Evolutionary conservation across 2,888 invertebrate genomes (phyloP), one percentile per base, ranked within the genome.

Genomic region (Coelinius sp.): DNA sequence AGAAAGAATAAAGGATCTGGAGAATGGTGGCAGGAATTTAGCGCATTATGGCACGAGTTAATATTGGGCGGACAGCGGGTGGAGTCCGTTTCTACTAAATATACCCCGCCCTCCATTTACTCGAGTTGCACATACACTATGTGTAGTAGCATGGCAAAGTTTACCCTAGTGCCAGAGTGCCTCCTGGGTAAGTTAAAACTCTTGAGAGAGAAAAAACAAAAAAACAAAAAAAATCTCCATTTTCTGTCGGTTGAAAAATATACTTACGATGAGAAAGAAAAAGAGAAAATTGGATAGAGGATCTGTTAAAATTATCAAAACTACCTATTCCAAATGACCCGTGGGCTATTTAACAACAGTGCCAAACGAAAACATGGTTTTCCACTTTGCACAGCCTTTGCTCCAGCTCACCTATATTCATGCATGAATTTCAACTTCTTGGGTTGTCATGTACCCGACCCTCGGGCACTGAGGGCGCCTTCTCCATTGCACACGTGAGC

Each of bases 21-120:
- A 77, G 79, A 67, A 68, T 77, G 80, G 81, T 80, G 79, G 80
- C 81, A 80, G 81, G 81, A 84, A 83, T 84, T 85, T 82, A 84
- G 79, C 84, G 84, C 84, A 83, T 84, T 85, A 85, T 82, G 80
- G 80, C 80, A 78, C 81, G 81, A 84, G 84, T 83, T 84, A 84
- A 85, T 85, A 84, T 83, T 83, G 84, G 84, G 81, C 81, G 84
- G 84, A 84, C 84, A 82, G 81, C 78, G 79, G 82, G 83, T 81
- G 81, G 81, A 81, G 80, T 80, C 80, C 82, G 77, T 80, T 78
- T 77, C 78, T 75, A 78, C 82, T 81, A 83, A 84, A 83, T 81
- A 82, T 83, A 80, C 79, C 77, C 78, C 70, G 77, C 72, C 79
- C 76, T 74, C 74, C 41, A 63, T 63, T 63, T 63, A 63, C 63